These are phyloP conservation scores for Scaptodrosophila lebanonensis DNA, from an alignment of 1,140 invertebrate genomes.

Conservation along the genomic window DNA sequence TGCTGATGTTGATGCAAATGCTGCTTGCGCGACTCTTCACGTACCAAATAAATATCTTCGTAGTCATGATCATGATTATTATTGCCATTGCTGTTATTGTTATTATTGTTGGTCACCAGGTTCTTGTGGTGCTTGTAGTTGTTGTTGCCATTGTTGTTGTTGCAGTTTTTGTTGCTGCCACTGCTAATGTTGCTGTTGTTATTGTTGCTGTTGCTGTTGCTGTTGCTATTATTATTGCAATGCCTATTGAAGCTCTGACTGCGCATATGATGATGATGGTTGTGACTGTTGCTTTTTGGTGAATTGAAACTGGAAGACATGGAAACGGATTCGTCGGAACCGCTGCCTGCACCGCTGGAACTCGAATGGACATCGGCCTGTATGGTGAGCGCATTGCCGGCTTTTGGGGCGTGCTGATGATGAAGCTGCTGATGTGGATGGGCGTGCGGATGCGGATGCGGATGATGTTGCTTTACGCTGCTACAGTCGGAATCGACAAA, in stretches of 20 bases:
- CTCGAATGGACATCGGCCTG: slow-evolving; percentile 83
- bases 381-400: slow-evolving; percentile 77
- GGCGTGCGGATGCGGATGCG: slow-evolving; percentile 24
- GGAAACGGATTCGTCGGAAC: slow-evolving; percentile 81
- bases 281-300: slow-evolving; percentile 56
- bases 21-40: slow-evolving; percentile 79
- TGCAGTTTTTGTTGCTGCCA: slow-evolving; percentile 12
- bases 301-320: slow-evolving; percentile 77
- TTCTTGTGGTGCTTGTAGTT: slow-evolving; percentile 43
- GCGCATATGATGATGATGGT: slow-evolving; percentile 41
- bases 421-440: slow-evolving; percentile 23
- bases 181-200: slow-evolving; percentile 3
- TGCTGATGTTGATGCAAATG: slow-evolving; percentile 51
- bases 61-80: slow-evolving; percentile 81
- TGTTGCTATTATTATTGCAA: slow-evolving; percentile 15
- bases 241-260: slow-evolving; percentile 52
- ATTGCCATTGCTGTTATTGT: slow-evolving; percentile 19
- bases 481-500: slow-evolving; percentile 81
- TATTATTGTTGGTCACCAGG: slow-evolving; percentile 8
- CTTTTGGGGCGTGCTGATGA: slow-evolving; percentile 33
- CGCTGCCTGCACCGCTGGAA: slow-evolving; percentile 80
- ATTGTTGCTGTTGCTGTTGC: slow-evolving; percentile 2
- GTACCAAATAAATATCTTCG: slow-evolving; percentile 85
- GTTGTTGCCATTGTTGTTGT: slow-evolving; percentile 26
- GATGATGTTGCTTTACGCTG: slow-evolving; percentile 58